These are phyloP conservation scores for Premnoplex brunnescens DNA, from an alignment of 2,797 vertebrate species.

Conservation along the genomic window DNA sequence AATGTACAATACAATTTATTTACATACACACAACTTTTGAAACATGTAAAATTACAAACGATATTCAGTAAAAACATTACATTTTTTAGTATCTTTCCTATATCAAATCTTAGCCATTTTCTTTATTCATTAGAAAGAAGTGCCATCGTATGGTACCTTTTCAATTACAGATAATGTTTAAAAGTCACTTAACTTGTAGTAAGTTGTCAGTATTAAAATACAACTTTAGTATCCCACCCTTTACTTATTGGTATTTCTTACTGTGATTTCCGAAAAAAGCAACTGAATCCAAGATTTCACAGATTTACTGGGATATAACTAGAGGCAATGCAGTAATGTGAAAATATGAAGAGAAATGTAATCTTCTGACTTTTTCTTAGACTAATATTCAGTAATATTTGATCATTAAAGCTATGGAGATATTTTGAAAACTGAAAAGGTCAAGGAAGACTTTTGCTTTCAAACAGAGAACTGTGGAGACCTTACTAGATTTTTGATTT, in stretches of 20 bases:
- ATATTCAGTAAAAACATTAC: not conserved
- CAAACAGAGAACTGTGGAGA: not conserved
- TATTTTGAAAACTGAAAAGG: not conserved
- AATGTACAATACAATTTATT: not conserved
- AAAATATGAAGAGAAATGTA: not conserved
- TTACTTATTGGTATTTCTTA: not conserved
- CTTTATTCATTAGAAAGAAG: not conserved
- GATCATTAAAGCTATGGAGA: not conserved
- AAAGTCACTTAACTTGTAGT: not conserved
- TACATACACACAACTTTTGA: not conserved
- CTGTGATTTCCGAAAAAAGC: not conserved
- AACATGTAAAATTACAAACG: not conserved
- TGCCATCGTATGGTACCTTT: not conserved
- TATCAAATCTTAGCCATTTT: not conserved
- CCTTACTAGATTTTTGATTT: not conserved
- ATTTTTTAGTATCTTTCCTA: not conserved
- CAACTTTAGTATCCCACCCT: not conserved
- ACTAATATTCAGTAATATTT: not conserved
- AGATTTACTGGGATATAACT: not conserved
- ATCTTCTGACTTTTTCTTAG: not conserved
- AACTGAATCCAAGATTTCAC: not conserved
- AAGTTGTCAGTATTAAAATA: not conserved
- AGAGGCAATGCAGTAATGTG: not conserved
- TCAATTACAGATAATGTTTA: not conserved
- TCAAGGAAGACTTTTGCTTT: not conserved